Evolutionary conservation across 2,113 vertebrate species (phyloP).

Genomic region (Entosphenus tridentatus): DNA sequence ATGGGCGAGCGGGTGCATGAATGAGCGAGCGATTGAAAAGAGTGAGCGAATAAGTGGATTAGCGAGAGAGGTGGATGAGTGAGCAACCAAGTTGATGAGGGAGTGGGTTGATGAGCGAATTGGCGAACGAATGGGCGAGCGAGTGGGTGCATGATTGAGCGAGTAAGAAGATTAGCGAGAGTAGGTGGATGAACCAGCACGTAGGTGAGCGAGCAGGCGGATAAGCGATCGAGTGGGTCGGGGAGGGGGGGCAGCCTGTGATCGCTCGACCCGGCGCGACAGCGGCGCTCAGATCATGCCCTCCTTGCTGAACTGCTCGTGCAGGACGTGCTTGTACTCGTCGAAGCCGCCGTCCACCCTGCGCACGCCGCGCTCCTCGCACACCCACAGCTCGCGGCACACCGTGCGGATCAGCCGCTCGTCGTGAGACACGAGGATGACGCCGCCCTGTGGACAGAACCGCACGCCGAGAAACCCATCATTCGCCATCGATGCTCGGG

Average conservation of each 20-base stretch:
- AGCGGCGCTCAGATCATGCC: conserved; percentile 61
- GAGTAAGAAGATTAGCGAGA: neutral
- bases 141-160: neutral
- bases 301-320: conserved; percentile 83
- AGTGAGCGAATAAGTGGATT: no score
- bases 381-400: conserved; percentile 88
- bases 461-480: neutral
- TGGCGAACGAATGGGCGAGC: neutral
- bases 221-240: conserved; percentile 8
- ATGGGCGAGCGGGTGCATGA: no score
- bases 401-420: conserved; percentile 81
- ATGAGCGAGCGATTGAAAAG: no score
- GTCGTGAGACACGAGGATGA: conserved; percentile 78
- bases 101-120: neutral
- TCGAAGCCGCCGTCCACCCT: conserved; percentile 81
- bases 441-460: conserved; percentile 37
- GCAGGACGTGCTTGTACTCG: conserved; percentile 72
- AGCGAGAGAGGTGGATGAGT: no score
- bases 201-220: neutral
- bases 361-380: conserved; percentile 32
- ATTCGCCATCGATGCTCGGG: neutral
- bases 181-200: neutral
- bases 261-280: neutral
- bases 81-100: no score
- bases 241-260: neutral